Base-by-base conservation (phyloP, 2,113 vertebrate species). In the Mohoua ochrocephala region DNA sequence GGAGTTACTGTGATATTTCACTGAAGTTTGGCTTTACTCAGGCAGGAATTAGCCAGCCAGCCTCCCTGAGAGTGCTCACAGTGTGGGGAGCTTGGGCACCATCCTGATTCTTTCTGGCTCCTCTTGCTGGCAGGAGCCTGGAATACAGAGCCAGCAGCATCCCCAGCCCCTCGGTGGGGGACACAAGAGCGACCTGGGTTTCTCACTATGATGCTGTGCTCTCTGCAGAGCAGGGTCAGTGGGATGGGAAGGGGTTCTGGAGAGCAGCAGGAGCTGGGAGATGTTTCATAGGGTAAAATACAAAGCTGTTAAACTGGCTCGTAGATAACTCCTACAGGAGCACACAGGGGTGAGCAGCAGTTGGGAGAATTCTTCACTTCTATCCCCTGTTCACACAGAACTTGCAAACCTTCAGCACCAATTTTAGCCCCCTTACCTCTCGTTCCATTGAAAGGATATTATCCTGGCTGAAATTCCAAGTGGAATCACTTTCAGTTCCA, bases 141-240 rank as follows among this genome's bases (percentile, higher is more conserved):
- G 54, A 28, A 15, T 5, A 10, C 0, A 30, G 73, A 80, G 68
- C 39, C 70, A 70, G 27, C 15, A 42, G 21, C 56, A 73, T 7
- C 24, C 45, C 61, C 65, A 59, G 65, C 30, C 14, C 67, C 68
- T 57, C 0, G 0, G 50, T 8, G 15, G 19, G 39, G 39, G 10
- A 42, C 10, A 20, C 39, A 9, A 0, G 19, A 42, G 37, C 10
- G 56, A 19, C 24, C 42, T 16, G 7, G 3, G 11, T 18, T 53
- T 44, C 53, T 45, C 23, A 41, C 23, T 19, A 1, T 0, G 2
- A 2, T 0, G 20, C 47, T 77, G 37, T 19, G 84, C 24, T 5
- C 70, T 45, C 53, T 33, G 24, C 35, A 50, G n/a, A 81, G 89
- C 50, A 69, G 37, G 6, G 45, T 12, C 35, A 50, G 12, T 1